phyloP scores from a whole-genome alignment of 1,140 invertebrate species.

The Sycophaga agraensis region DNA sequence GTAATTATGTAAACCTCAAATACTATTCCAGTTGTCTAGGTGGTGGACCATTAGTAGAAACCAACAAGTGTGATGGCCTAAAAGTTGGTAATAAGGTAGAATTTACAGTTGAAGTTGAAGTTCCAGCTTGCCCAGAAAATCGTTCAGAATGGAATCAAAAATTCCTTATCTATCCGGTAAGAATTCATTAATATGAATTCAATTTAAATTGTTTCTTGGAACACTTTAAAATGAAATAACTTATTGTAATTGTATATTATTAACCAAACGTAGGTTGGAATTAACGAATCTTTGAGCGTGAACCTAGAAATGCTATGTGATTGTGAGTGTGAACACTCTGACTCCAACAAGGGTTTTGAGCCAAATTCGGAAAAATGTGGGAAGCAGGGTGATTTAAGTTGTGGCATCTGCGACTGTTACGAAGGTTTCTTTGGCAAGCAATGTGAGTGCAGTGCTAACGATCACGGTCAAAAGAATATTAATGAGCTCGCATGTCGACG shows the following conservation, averaged over 20 bases:
- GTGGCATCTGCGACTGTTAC: slow-evolving; percentile 86
- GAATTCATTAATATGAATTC: too few relatives aligned
- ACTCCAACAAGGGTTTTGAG: slow-evolving; percentile 49
- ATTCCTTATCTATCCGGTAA: slow-evolving; percentile 84
- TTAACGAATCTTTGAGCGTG: slow-evolving; percentile 82
- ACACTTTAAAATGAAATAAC: too few relatives aligned
- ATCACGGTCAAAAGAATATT: slow-evolving; percentile 48
- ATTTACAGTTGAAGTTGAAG: slow-evolving; percentile 73
- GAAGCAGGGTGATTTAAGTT: slow-evolving; percentile 70
- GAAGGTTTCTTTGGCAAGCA: slow-evolving; percentile 75
- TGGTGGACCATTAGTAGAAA: slow-evolving; percentile 64
- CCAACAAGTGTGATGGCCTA: slow-evolving; percentile 84
- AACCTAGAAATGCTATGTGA: slow-evolving; percentile 88
- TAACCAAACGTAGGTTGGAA: slow-evolving; percentile 63
- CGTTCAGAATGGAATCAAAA: slow-evolving; percentile 75
- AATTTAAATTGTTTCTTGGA: not conserved
- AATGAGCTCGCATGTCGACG: slow-evolving; percentile 69
- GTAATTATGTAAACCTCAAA: slow-evolving; percentile 74
- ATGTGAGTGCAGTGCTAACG: slow-evolving; percentile 79
- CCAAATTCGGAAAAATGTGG: slow-evolving; percentile 64
- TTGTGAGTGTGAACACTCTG: slow-evolving; percentile 79
- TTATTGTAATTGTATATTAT: too few relatives aligned
- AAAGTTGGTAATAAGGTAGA: slow-evolving; percentile 79
- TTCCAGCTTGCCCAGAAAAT: slow-evolving; percentile 73
- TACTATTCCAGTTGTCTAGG: slow-evolving; percentile 84